Conservation (phyloP, 1,140 invertebrate species). For the Pararge aegeria region DNA sequence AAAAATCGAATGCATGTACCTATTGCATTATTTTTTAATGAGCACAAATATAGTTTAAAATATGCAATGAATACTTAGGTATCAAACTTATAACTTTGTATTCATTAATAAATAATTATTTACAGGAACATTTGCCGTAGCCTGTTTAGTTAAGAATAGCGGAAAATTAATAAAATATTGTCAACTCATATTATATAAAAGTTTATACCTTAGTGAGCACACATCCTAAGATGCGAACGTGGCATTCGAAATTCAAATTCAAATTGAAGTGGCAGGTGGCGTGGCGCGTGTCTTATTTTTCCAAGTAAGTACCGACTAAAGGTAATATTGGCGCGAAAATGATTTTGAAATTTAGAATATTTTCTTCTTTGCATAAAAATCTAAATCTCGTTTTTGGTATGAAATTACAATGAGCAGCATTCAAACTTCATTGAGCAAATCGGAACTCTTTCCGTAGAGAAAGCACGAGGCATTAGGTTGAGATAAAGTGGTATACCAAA, state of each 20-base stretch:
- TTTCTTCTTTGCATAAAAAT: not conserved
- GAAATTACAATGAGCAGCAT: too few relatives aligned
- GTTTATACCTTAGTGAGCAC: not conserved
- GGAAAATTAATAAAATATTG: too few relatives aligned
- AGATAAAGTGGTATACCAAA: too few relatives aligned
- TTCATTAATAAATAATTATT: not conserved
- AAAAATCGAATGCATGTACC: not conserved
- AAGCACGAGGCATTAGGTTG: too few relatives aligned
- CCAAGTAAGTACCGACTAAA: slow-evolving; percentile 15
- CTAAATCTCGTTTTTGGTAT: not conserved
- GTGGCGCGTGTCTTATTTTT: slow-evolving; percentile 36
- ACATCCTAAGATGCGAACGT: not conserved
- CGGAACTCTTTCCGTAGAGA: too few relatives aligned
- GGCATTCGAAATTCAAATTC: slow-evolving; percentile 44
- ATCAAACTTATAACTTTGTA: not conserved
- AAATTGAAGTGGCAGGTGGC: slow-evolving; percentile 34
- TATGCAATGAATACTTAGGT: too few relatives aligned
- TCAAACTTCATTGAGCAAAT: too few relatives aligned
- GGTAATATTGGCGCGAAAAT: slow-evolving; percentile 36
- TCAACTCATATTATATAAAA: too few relatives aligned
- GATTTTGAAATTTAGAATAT: not conserved
- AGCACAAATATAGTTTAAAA: too few relatives aligned
- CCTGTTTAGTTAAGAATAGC: too few relatives aligned
- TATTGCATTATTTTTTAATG: not conserved
- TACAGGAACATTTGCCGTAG: too few relatives aligned